These are phyloP conservation scores for Kryptopterus vitreolus DNA, from an alignment of 2,797 vertebrate species.

Conservation along the genomic window DNA sequence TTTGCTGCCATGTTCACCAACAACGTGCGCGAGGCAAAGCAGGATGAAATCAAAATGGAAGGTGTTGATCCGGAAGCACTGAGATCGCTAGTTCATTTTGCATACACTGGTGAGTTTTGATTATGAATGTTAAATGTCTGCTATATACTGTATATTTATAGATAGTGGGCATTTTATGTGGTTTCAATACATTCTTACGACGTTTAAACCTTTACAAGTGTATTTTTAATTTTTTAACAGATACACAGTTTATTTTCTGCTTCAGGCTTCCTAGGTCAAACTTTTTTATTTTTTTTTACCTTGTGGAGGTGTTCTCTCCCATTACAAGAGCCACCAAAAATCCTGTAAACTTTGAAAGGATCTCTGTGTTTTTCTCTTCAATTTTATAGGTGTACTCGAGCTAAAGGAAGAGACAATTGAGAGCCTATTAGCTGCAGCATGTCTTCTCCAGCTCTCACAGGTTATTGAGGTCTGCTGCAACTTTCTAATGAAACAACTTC, in stretches of 20 bases:
- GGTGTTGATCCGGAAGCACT: slow-evolving; percentile 92
- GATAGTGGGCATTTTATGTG: background rate
- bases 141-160: background rate
- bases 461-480: slow-evolving; percentile 97
- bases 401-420: slow-evolving; percentile 97
- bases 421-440: slow-evolving; percentile 93
- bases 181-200: background rate
- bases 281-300: background rate
- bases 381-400: slow-evolving; percentile 85
- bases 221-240: background rate
- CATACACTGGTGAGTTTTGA: slow-evolving; percentile 88
- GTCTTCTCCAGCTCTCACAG: slow-evolving; percentile 94
- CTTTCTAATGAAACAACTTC: slow-evolving; percentile 97
- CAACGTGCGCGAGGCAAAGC: slow-evolving; percentile 92
- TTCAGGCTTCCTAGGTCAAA: background rate
- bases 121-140: background rate
- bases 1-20: slow-evolving; percentile 99
- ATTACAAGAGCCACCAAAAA: background rate
- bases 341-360: background rate
- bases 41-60: slow-evolving; percentile 98
- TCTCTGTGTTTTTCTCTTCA: background rate
- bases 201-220: background rate
- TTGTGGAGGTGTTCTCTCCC: background rate
- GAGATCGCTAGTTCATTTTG: slow-evolving; percentile 90
- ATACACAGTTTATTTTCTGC: background rate